phyloP scores from a whole-genome alignment of 2,797 vertebrate genomes.

The Eulemur albifrons region DNA sequence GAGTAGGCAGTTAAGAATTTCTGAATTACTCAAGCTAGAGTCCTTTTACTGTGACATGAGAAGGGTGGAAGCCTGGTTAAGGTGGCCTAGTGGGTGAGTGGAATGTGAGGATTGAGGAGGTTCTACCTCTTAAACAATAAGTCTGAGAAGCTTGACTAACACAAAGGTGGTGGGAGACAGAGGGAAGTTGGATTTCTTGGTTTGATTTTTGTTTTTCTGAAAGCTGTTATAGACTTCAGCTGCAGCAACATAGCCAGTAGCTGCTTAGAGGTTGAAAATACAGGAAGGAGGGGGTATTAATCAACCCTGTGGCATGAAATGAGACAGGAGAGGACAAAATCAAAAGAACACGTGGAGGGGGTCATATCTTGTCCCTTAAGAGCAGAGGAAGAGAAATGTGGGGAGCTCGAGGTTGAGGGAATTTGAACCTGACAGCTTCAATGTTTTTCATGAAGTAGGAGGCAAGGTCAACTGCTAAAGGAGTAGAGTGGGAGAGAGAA shows the following conservation, averaged over 20 bases:
- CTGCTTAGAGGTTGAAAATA: background rate
- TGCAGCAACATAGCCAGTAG: background rate
- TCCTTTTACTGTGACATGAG: background rate
- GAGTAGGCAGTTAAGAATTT: background rate
- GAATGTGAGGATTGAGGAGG: background rate
- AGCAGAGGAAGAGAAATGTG: background rate
- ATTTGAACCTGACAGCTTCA: background rate
- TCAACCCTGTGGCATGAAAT: background rate
- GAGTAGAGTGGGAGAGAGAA: background rate
- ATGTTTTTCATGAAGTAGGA: background rate
- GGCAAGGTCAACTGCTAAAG: constrained; percentile 34
- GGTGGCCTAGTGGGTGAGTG: background rate
- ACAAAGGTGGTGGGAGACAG: background rate
- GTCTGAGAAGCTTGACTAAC: background rate
- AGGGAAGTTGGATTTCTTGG: background rate
- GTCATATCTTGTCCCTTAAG: background rate
- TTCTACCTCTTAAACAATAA: background rate
- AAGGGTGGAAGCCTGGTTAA: background rate
- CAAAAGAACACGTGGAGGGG: background rate
- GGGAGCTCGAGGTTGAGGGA: background rate
- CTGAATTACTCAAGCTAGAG: background rate
- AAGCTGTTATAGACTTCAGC: constrained; percentile 14
- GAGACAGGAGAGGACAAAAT: constrained; percentile 37
- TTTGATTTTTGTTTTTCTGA: constrained; percentile 43
- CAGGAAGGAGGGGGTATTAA: background rate